These are phyloP conservation scores for Urophycis tenuis DNA, from an alignment of 2,797 vertebrate genomes.

Conservation along the genomic window DNA sequence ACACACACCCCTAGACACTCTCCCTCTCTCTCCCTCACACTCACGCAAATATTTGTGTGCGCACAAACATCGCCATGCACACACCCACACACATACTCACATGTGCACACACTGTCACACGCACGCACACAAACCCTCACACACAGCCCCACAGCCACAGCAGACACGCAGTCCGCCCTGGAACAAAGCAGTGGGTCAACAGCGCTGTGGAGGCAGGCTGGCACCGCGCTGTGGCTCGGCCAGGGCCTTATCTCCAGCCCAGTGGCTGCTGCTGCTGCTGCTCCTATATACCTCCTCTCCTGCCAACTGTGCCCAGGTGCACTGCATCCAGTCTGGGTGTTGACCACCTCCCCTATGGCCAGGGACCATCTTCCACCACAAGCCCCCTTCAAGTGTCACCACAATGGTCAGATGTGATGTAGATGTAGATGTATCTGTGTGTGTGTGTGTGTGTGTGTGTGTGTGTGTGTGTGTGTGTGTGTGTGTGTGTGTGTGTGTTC, in stretches of 20 bases:
- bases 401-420: background rate
- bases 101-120: background rate
- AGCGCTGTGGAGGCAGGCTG: conserved; percentile 50
- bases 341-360: background rate
- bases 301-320: background rate
- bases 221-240: conserved; percentile 30
- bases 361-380: background rate
- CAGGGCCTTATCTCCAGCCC: conserved; percentile 53
- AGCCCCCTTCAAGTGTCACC: background rate
- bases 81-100: no score
- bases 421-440: background rate
- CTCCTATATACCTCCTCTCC: no score
- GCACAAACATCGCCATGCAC: no score
- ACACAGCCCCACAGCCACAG: background rate
- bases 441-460: background rate
- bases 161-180: conserved; percentile 13
- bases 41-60: background rate
- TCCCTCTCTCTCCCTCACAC: background rate
- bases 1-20: conserved; percentile 1
- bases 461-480: background rate
- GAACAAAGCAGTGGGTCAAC: conserved; percentile 53
- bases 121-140: conserved; percentile 1
- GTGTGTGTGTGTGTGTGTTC: background rate
- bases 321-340: background rate
- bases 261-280: conserved; percentile 45